Percentiles rank a stretch among this genome's conserved stretches.
These are phyloP conservation scores for Autographa pulchrina DNA, from an alignment of 2,888 invertebrate species.

Conservation along the genomic window DNA sequence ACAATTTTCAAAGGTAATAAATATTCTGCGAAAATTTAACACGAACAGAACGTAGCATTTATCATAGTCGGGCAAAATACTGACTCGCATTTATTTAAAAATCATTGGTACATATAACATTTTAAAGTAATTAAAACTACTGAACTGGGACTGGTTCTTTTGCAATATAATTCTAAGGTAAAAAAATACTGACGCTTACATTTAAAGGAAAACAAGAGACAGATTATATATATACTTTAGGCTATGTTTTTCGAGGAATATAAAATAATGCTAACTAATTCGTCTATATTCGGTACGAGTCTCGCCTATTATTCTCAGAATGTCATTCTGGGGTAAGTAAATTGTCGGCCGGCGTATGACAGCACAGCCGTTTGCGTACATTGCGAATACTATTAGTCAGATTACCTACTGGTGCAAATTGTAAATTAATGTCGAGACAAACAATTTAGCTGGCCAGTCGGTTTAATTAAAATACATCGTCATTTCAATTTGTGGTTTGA, in stretches of 20 bases:
- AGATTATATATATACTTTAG: too few relatives aligned
- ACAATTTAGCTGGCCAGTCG: conserved; percentile 33
- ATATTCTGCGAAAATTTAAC: neutral
- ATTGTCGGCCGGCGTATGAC: conserved; percentile 42
- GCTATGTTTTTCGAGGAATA: too few relatives aligned
- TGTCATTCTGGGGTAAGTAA: conserved; percentile 44
- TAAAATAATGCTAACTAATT: conserved; percentile 9
- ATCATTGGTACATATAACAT: too few relatives aligned
- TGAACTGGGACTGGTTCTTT: too few relatives aligned
- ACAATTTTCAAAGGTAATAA: conserved; percentile 20
- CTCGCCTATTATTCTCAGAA: conserved; percentile 49
- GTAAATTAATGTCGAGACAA: conserved; percentile 53
- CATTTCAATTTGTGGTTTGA: conserved; percentile 30
- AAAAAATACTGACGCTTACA: too few relatives aligned
- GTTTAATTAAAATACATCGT: conserved; percentile 27
- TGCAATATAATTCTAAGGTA: too few relatives aligned
- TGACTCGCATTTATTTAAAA: too few relatives aligned
- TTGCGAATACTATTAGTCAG: conserved; percentile 43
- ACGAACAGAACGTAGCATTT: too few relatives aligned
- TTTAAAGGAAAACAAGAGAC: too few relatives aligned
- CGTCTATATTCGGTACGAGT: conserved; percentile 40
- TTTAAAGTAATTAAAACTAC: too few relatives aligned
- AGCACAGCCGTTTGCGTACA: conserved; percentile 32
- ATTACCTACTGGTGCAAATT: conserved; percentile 42
- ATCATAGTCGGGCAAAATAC: too few relatives aligned